A percentile compares a stretch with the other conserved stretches of the same genome.
These are phyloP conservation scores for Mus spicilegus DNA, from an alignment of 2,113 vertebrate genomes.

Conservation along the genomic window DNA sequence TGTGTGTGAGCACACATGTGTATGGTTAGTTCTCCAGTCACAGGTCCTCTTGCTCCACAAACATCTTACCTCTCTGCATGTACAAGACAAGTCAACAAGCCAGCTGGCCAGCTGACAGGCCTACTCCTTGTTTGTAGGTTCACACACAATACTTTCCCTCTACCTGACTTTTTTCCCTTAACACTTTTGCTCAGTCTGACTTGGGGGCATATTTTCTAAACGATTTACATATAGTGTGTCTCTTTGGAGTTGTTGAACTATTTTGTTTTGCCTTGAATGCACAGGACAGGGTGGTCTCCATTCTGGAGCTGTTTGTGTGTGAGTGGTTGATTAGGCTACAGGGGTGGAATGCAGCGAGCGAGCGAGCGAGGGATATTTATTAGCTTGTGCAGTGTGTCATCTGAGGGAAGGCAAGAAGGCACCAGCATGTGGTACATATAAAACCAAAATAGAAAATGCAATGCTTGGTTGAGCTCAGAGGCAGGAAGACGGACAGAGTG, in stretches of 20 bases:
- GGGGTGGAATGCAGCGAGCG: background rate
- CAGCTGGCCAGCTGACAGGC: background rate
- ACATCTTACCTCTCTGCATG: background rate
- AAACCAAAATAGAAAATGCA: conserved; percentile 70
- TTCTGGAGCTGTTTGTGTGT: background rate
- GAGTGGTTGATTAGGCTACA: conserved; percentile 17
- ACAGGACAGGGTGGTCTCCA: conserved; percentile 5
- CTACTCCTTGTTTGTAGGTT: background rate
- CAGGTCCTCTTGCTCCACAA: background rate
- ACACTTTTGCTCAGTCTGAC: background rate
- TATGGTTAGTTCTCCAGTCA: background rate
- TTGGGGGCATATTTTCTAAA: conserved; percentile 33
- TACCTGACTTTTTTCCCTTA: background rate
- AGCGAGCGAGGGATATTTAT: background rate
- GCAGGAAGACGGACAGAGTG: conserved; percentile 7
- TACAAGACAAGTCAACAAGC: background rate
- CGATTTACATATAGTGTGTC: background rate
- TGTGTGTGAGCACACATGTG: background rate
- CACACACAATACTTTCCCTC: background rate
- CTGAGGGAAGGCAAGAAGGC: conserved; percentile 4
- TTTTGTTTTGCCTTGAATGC: conserved; percentile 31
- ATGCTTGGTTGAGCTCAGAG: background rate
- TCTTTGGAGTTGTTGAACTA: conserved; percentile 39
- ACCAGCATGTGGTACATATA: background rate
- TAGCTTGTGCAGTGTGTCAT: conserved; percentile 45